A percentile compares a stretch with the other conserved stretches of the same genome.
phyloP scores from a whole-genome alignment of 2,888 invertebrate genomes.

The Sthenelais limicola region DNA sequence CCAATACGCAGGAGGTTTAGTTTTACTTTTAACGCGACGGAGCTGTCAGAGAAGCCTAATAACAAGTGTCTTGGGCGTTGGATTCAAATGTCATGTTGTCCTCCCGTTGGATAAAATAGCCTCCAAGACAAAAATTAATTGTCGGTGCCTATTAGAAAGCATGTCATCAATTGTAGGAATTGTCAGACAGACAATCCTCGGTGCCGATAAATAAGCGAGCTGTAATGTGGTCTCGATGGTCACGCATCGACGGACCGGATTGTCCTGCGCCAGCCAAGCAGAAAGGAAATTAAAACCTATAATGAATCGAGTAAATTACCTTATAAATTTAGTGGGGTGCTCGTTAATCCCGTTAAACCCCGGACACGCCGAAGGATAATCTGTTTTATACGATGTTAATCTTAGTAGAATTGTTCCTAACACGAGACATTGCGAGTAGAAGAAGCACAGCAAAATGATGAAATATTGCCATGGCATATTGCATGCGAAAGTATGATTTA shows the following conservation, averaged over 20 bases:
- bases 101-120: neutral
- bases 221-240: slow-evolving; percentile 3
- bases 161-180: slow-evolving; percentile 29
- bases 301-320: slow-evolving; percentile 40
- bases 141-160: slow-evolving; percentile 36
- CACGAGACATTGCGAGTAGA: neutral
- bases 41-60: too few relatives aligned
- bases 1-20: neutral
- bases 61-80: too few relatives aligned
- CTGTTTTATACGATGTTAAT: neutral
- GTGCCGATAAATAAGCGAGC: slow-evolving; percentile 35
- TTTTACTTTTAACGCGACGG: neutral
- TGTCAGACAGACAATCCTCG: slow-evolving; percentile 2
- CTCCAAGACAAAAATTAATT: slow-evolving; percentile 20
- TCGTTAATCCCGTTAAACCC: slow-evolving; percentile 4
- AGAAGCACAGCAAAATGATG: neutral
- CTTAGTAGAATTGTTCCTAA: neutral
- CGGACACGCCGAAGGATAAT: neutral
- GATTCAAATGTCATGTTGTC: slow-evolving; percentile 3
- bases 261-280: slow-evolving; percentile 31
- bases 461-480: too few relatives aligned
- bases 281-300: slow-evolving; percentile 37
- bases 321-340: slow-evolving; percentile 22
- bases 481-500: too few relatives aligned
- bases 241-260: slow-evolving; percentile 20